Percentiles rank a stretch among this genome's conserved stretches.
These are phyloP conservation scores for Saccopteryx leptura DNA, from an alignment of 2,113 vertebrate species.

Conservation along the genomic window DNA sequence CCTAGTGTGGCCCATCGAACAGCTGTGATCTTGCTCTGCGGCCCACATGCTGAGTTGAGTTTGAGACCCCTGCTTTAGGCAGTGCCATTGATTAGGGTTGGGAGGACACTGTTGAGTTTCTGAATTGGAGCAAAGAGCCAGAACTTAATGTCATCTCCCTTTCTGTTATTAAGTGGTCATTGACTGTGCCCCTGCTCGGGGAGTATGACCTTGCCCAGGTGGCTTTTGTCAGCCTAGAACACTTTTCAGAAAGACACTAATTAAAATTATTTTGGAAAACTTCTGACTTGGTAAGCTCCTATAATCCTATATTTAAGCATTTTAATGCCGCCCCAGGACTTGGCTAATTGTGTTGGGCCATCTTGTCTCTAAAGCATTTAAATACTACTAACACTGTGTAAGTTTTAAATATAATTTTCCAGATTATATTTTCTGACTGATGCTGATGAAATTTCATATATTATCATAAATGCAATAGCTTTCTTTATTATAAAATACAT, in stretches of 20 bases:
- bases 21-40: too few species aligned
- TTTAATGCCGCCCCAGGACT: conserved; percentile 76
- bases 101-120: background rate
- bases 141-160: background rate
- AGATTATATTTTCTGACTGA: conserved; percentile 74
- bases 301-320: conserved; percentile 63
- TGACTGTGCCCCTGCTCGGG: background rate
- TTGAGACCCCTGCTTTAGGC: too few species aligned
- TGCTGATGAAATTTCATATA: conserved; percentile 66
- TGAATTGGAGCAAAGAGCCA: background rate
- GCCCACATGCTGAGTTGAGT: too few species aligned
- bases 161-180: background rate
- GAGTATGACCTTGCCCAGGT: background rate
- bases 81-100: background rate
- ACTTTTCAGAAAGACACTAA: conserved; percentile 12
- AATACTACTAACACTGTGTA: conserved; percentile 51
- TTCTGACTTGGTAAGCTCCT: conserved; percentile 66
- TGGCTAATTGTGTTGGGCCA: conserved; percentile 76
- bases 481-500: conserved; percentile 44
- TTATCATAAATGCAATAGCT: conserved; percentile 57
- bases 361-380: conserved; percentile 67
- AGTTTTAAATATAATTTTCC: conserved; percentile 69
- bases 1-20: too few species aligned
- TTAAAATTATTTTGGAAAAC: conserved; percentile 60
- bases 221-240: background rate